Evolutionary conservation across 2,888 invertebrate genomes (phyloP).

Genomic region (Mythimna ferrago): DNA sequence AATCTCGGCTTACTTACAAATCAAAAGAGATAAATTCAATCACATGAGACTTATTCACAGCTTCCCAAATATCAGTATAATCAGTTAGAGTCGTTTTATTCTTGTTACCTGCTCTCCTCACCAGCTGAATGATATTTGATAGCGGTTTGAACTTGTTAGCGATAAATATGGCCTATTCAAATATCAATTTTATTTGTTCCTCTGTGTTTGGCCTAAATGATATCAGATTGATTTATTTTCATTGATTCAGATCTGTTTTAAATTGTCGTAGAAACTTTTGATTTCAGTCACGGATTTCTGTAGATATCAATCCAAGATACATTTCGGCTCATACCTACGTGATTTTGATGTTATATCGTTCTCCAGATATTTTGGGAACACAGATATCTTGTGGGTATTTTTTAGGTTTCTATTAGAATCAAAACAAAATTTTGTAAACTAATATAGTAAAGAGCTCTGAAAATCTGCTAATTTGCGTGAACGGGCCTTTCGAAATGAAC

Average conservation of each 20-base stretch:
- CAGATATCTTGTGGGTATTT: too few relatives aligned
- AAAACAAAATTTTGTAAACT: too few relatives aligned
- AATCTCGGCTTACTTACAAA: constrained; percentile 26
- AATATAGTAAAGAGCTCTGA: too few relatives aligned
- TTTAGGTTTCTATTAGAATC: too few relatives aligned
- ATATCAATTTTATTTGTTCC: constrained; percentile 73
- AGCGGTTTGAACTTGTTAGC: constrained; percentile 75
- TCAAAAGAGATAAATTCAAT: constrained; percentile 43
- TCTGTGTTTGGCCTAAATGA: constrained; percentile 44
- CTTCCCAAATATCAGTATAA: constrained; percentile 49
- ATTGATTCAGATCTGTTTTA: not conserved
- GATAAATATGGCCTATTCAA: constrained; percentile 75
- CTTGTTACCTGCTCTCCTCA: constrained; percentile 26
- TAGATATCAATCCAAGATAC: too few relatives aligned
- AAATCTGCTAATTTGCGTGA: too few relatives aligned
- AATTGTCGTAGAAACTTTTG: not conserved
- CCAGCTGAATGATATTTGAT: constrained; percentile 81
- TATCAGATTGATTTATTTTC: too few relatives aligned
- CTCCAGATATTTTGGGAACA: too few relatives aligned
- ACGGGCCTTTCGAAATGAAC: too few relatives aligned
- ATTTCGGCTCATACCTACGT: too few relatives aligned
- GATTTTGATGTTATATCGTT: too few relatives aligned
- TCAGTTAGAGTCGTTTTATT: constrained; percentile 41
- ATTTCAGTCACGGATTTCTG: not conserved
- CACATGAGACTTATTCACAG: constrained; percentile 35